Evolutionary conservation across 1,140 invertebrate genomes (phyloP).

Genomic region (Elymnias hypermnestra): DNA sequence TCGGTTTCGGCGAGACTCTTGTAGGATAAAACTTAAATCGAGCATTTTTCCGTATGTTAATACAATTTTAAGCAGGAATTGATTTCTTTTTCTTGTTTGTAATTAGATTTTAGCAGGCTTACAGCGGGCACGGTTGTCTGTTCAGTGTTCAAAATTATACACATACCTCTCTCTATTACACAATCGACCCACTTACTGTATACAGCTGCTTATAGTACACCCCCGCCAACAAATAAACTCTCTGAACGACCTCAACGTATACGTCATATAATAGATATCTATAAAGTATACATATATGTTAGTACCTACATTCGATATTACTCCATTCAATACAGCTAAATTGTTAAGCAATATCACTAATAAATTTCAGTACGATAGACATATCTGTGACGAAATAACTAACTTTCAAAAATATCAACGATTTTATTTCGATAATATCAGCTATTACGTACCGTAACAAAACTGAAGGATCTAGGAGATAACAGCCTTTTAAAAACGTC

Average conservation of each 20-base stretch:
- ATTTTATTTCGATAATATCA: conserved; percentile 6
- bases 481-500: no score
- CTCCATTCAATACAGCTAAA: conserved; percentile 11
- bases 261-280: conserved; percentile 7
- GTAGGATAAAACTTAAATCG: no score
- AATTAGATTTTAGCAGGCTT: neutral
- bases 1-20: no score
- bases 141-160: neutral
- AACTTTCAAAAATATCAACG: conserved; percentile 16
- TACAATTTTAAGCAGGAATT: no score
- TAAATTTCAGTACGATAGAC: conserved; percentile 23
- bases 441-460: no score
- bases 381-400: conserved; percentile 13
- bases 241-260: conserved; percentile 7
- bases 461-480: no score
- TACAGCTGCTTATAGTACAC: conserved; percentile 14
- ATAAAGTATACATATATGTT: no score
- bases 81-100: neutral
- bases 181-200: conserved; percentile 19
- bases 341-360: conserved; percentile 14
- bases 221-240: conserved; percentile 8
- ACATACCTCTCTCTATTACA: conserved; percentile 19
- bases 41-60: no score
- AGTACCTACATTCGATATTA: no score
- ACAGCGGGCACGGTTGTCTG: neutral